phyloP scores from a whole-genome alignment of 2,113 vertebrate genomes.

The Pyxicephalus adspersus region DNA sequence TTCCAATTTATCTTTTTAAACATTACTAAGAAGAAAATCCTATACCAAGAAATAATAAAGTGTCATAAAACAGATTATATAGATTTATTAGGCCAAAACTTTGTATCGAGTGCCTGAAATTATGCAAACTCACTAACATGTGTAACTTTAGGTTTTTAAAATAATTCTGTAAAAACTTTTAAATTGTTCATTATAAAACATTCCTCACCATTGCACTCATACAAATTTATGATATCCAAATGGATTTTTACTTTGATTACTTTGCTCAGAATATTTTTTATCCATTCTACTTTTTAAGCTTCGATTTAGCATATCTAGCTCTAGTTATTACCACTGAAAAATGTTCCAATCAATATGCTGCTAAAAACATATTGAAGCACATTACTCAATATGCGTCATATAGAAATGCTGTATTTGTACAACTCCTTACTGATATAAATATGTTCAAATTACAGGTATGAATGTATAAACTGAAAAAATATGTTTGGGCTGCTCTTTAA shows the following conservation, averaged over 20 bases:
- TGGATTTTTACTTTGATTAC: constrained; percentile 42
- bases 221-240: constrained; percentile 32
- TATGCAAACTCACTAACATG: constrained; percentile 25
- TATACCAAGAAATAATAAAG: constrained; percentile 17
- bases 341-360: constrained; percentile 32
- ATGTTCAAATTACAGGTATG: too few species aligned
- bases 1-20: constrained; percentile 13
- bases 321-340: constrained; percentile 42
- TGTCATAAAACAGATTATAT: constrained; percentile 22
- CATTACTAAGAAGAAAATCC: constrained; percentile 34
- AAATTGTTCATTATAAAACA: constrained; percentile 28
- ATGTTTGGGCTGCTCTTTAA: too few species aligned
- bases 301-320: constrained; percentile 15
- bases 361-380: constrained; percentile 20
- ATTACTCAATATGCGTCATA: constrained; percentile 9
- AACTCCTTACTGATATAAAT: not conserved
- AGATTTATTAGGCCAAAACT: constrained; percentile 26
- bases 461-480: too few species aligned
- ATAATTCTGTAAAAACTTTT: constrained; percentile 16
- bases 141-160: not conserved
- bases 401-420: not conserved
- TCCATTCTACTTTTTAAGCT: constrained; percentile 6
- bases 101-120: constrained; percentile 15
- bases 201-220: constrained; percentile 1
- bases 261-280: constrained; percentile 17